A percentile compares a stretch with the other conserved stretches of the same genome.
These are phyloP conservation scores for Meandrina meandrites DNA, from an alignment of 92 coral and sea anemone genomes.

Conservation along the genomic window DNA sequence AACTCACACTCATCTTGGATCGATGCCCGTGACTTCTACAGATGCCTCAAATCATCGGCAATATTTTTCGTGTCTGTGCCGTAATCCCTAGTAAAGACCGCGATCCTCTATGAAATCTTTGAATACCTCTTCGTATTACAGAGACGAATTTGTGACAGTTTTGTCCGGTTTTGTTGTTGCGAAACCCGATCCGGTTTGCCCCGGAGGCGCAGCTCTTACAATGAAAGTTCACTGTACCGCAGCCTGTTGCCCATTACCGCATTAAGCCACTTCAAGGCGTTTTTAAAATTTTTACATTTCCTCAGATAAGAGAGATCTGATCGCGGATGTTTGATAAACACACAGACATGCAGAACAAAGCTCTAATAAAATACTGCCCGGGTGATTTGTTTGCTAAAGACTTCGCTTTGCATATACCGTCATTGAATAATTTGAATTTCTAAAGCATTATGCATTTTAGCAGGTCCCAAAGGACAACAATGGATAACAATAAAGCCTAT, in stretches of 20 bases:
- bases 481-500: not conserved
- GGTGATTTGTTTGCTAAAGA: conserved; percentile 16
- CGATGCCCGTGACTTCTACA: not conserved
- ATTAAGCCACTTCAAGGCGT: not conserved
- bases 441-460: not conserved
- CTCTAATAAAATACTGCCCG: conserved; percentile 16
- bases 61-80: not conserved
- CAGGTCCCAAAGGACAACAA: conserved; percentile 11
- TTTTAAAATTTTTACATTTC: conserved; percentile 26
- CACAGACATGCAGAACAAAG: not conserved
- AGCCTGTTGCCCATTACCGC: not conserved
- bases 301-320: not conserved
- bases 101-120: not conserved
- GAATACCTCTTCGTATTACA: not conserved
- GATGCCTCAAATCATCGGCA: not conserved
- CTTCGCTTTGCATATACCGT: conserved; percentile 18
- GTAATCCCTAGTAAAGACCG: not conserved
- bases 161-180: conserved; percentile 18
- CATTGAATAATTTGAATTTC: conserved; percentile 23
- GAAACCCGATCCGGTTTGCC: conserved; percentile 23
- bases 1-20: conserved; percentile 53
- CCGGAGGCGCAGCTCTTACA: not conserved
- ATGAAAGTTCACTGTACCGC: not conserved
- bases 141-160: not conserved
- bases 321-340: not conserved